Conservation (phyloP, 2,113 vertebrate species). For the Capreolus pygargus region DNA sequence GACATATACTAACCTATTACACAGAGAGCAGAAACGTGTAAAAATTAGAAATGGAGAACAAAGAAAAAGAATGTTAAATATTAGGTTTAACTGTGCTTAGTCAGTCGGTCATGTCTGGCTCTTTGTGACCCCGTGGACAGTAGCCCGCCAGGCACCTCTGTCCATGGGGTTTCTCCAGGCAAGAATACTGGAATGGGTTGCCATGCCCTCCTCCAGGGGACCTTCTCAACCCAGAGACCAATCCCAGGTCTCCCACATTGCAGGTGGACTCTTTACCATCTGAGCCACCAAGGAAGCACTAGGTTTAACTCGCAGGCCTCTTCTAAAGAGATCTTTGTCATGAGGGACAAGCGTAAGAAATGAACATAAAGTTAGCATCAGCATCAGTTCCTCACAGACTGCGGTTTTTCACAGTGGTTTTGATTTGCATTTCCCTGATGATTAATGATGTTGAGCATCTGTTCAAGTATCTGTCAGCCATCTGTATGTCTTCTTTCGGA, state of each 20-base stretch:
- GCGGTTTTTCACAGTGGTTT: background rate
- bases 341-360: background rate
- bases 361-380: background rate
- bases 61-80: background rate
- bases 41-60: background rate
- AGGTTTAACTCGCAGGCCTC: background rate
- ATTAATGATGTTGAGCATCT: background rate
- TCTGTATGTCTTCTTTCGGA: background rate
- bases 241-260: background rate
- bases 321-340: background rate
- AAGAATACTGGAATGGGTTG: background rate
- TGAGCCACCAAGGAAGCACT: background rate
- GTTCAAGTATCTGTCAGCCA: background rate
- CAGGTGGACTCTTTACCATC: background rate
- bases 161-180: background rate
- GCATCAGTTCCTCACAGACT: background rate
- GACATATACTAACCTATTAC: background rate
- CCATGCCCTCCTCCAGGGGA: background rate
- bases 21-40: background rate
- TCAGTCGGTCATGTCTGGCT: fast-evolving
- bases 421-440: background rate
- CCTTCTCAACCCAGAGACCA: background rate
- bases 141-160: background rate
- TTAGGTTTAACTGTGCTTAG: background rate
- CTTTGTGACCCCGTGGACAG: background rate